Base-by-base conservation (phyloP, 2,888 invertebrate genomes). In the Trichacis sp. region DNA sequence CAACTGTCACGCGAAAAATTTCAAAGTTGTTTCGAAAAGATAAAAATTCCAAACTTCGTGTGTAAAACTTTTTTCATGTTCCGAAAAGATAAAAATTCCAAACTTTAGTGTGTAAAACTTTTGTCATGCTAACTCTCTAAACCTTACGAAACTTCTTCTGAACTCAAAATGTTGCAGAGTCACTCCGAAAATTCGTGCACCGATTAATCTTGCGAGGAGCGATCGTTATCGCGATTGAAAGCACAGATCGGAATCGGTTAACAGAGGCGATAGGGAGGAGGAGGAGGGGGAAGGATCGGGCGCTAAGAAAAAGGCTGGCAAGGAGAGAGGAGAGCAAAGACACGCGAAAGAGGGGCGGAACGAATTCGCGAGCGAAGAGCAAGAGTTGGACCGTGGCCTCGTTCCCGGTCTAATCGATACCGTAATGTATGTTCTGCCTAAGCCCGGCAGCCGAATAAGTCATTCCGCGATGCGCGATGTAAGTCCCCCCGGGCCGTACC, bases 351-450 rank as follows among this genome's bases (percentile, higher is more conserved):
- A 33, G 33, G n/a, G 33, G 11, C 33, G 11, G 33, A 33, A 33
- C 11, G n/a, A 33, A 33, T 33, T 33, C n/a, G 42, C 18, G 18
- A n/a, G n/a, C n/a, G n/a, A n/a, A 42, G 42, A 18, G 42, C 42
- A 42, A 42, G 42, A 17, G 42, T 42, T 42, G 42, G 42, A 42
- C 42, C 42, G 18, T 42, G 42, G 42, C 42, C 42, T 42, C 42
- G 14, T 42, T 42, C 42, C 42, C 42, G n/a, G 8, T 18, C 17
- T 15, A 15, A 42, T 42, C 42, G 42, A 42, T 42, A 42, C 42
- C 42, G 42, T 42, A 42, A 42, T 18, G 42, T 18, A 18, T 42
- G 42, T 42, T 42, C 42, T 9, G 42, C 42, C 42, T 42, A 42
- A 42, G 6, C 42, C 11, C 42, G 42, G 15, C 18, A 15, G 18